phyloP scores from a whole-genome alignment of 2,113 vertebrate genomes.

The Tricholaema leucomelas region DNA sequence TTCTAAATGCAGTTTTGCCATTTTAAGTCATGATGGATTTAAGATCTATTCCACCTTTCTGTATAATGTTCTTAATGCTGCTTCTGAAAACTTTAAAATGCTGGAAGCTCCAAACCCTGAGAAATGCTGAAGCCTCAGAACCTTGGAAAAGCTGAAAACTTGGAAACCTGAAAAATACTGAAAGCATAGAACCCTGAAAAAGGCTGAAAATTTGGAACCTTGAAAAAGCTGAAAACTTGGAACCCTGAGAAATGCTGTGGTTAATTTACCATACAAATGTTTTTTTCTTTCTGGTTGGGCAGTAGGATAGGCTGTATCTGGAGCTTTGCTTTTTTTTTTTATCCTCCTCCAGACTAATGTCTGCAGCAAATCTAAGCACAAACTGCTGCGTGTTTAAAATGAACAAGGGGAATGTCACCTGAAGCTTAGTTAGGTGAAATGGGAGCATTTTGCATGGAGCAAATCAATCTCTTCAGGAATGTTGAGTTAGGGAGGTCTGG shows the following conservation, averaged over 20 bases:
- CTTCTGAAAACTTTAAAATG: neutral
- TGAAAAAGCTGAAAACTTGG: neutral
- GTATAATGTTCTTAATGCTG: neutral
- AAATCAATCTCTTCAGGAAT: slow-evolving; percentile 19
- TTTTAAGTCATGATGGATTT: neutral
- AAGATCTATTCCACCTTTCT: neutral
- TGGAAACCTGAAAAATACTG: neutral
- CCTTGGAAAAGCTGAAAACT: neutral
- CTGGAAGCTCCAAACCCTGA: neutral
- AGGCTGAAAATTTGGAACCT: too few species aligned
- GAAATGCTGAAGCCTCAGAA: too few species aligned
- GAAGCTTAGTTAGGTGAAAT: neutral
- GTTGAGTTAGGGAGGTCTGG: slow-evolving; percentile 1
- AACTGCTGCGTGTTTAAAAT: fast-evolving
- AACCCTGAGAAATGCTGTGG: neutral
- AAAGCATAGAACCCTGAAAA: neutral
- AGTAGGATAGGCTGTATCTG: neutral
- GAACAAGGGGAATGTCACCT: neutral
- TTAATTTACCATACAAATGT: neutral
- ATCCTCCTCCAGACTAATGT: neutral
- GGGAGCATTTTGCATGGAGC: neutral
- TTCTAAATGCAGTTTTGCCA: neutral
- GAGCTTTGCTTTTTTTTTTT: neutral
- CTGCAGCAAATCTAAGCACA: neutral
- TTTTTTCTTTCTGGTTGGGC: neutral